These are phyloP conservation scores for Leptodactylus fallax DNA, from an alignment of 2,797 vertebrate genomes.

Conservation along the genomic window DNA sequence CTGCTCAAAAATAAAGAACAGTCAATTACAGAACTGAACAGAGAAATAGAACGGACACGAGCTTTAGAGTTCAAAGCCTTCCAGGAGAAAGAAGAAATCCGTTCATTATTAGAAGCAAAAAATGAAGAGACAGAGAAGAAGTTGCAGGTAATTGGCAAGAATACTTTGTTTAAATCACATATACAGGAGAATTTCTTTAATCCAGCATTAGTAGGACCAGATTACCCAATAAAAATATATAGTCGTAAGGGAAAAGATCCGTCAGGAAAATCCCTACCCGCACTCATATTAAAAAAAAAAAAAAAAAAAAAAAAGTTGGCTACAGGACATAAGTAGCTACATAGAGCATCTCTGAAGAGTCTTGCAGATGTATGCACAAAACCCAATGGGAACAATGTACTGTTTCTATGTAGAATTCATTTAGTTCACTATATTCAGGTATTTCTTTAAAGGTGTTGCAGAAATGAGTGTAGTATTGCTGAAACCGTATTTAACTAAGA, in stretches of 20 bases:
- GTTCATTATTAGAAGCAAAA: slow-evolving; percentile 68
- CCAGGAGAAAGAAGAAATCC: slow-evolving; percentile 78
- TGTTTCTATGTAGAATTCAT: background rate
- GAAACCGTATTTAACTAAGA: background rate
- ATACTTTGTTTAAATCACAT: background rate
- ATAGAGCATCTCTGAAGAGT: no score
- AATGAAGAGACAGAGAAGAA: slow-evolving; percentile 52
- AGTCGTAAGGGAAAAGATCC: no score
- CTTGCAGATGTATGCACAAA: no score
- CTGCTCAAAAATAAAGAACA: slow-evolving; percentile 69
- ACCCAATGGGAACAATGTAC: no score
- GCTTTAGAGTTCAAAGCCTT: slow-evolving; percentile 78
- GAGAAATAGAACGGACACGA: slow-evolving; percentile 74
- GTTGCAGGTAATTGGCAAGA: slow-evolving; percentile 32
- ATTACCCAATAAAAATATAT: background rate
- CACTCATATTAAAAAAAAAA: no score
- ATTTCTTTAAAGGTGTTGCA: background rate
- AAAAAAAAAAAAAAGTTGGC: no score
- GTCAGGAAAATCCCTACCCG: no score
- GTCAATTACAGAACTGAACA: slow-evolving; percentile 66
- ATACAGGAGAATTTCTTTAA: background rate
- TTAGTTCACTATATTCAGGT: background rate
- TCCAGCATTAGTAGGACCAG: background rate
- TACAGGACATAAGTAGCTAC: no score
- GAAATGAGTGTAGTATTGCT: background rate